Conservation (phyloP, 2,888 invertebrate species). For the Desoria tigrina region DNA sequence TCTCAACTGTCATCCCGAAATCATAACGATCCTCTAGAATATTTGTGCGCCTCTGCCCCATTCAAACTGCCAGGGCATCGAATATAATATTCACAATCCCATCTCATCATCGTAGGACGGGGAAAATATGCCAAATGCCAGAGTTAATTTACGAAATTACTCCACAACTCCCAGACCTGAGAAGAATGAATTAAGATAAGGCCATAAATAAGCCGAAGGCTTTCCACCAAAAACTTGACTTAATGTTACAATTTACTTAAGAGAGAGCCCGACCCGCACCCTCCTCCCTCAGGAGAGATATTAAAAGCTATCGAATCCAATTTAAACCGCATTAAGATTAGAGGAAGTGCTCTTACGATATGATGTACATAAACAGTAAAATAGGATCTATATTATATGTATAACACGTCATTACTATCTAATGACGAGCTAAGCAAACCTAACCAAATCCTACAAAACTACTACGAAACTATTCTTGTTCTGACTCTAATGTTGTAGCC, state of each 20-base stretch:
- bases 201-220: not conserved
- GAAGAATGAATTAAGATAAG: slow-evolving; percentile 5
- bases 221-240: not conserved
- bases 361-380: not conserved
- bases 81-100: too few relatives aligned
- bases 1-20: too few relatives aligned
- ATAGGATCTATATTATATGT: not conserved
- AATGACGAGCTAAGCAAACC: too few relatives aligned
- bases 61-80: too few relatives aligned
- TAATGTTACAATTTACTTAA: not conserved
- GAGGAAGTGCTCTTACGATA: not conserved
- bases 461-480: too few relatives aligned
- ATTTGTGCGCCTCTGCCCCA: too few relatives aligned
- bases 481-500: too few relatives aligned
- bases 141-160: slow-evolving; percentile 7
- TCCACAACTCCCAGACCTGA: not conserved
- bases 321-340: slow-evolving; percentile 6
- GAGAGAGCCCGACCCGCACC: not conserved
- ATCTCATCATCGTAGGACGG: too few relatives aligned
- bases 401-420: too few relatives aligned
- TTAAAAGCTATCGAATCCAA: not conserved
- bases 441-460: too few relatives aligned
- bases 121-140: not conserved
- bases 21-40: too few relatives aligned
- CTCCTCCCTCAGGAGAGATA: not conserved